A percentile compares a stretch with the other conserved stretches of the same genome.
phyloP scores from a whole-genome alignment of 2,888 invertebrate species.

The Liopterus haemorrhoidalis region DNA sequence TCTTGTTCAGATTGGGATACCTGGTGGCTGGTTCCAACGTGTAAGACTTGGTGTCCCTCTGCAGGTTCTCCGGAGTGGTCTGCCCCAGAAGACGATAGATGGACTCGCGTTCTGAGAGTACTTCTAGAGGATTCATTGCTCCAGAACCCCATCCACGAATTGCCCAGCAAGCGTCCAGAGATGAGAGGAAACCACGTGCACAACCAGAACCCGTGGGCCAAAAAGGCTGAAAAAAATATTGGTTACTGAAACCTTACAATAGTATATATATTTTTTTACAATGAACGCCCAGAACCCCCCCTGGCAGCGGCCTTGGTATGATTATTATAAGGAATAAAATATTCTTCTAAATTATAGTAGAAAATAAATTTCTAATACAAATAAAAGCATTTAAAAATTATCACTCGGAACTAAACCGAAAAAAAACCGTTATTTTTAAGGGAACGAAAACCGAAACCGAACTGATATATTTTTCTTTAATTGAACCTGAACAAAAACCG shows the following conservation, averaged over 20 bases:
- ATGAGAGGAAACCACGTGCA: slow-evolving; percentile 92
- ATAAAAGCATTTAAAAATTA: too few relatives aligned
- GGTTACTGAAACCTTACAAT: not conserved
- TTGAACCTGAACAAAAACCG: too few relatives aligned
- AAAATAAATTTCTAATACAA: too few relatives aligned
- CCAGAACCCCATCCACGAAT: slow-evolving; percentile 75
- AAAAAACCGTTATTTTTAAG: too few relatives aligned
- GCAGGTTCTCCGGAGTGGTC: slow-evolving; percentile 94
- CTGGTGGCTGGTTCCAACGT: slow-evolving; percentile 82
- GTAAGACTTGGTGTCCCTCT: slow-evolving; percentile 81
- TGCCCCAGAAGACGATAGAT: slow-evolving; percentile 78
- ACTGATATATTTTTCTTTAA: too few relatives aligned
- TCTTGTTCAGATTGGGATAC: slow-evolving; percentile 75
- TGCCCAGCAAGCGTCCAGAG: slow-evolving; percentile 95
- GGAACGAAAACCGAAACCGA: too few relatives aligned
- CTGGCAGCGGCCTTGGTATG: too few relatives aligned
- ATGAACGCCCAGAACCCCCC: too few relatives aligned
- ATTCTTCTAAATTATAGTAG: too few relatives aligned
- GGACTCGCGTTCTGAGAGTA: slow-evolving; percentile 90
- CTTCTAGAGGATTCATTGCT: slow-evolving; percentile 67
- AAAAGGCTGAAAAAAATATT: slow-evolving; percentile 61
- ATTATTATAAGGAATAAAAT: too few relatives aligned
- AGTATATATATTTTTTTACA: too few relatives aligned
- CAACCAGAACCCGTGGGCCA: slow-evolving; percentile 99
- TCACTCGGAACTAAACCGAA: too few relatives aligned